phyloP scores from a whole-genome alignment of 2,113 vertebrate species.

The Onychostruthus taczanowskii region DNA sequence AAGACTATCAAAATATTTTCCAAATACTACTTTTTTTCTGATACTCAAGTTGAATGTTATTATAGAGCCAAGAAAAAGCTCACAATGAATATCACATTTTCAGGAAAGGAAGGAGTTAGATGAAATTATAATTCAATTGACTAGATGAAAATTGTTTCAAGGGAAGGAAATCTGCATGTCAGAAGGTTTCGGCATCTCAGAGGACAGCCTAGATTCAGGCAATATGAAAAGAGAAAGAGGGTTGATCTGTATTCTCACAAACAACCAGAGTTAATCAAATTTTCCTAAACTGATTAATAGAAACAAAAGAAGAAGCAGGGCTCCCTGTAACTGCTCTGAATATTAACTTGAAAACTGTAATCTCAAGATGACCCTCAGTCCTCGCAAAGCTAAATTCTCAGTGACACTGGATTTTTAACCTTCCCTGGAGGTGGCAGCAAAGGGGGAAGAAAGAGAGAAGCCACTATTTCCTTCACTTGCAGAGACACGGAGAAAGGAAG shows the following conservation, averaged over 20 bases:
- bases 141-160: neutral
- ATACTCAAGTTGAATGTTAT: neutral
- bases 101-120: neutral
- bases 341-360: neutral
- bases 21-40: neutral
- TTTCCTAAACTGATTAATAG: slow-evolving; percentile 17
- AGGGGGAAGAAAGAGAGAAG: neutral
- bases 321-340: neutral
- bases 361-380: neutral
- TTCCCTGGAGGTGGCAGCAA: neutral
- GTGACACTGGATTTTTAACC: neutral
- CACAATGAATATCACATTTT: neutral
- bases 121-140: neutral
- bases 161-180: neutral
- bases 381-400: neutral
- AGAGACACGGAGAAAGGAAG: neutral
- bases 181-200: neutral
- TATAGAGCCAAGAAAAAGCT: neutral
- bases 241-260: slow-evolving; percentile 14
- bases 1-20: slow-evolving; percentile 31
- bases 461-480: neutral
- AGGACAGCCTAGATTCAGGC: neutral
- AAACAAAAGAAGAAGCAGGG: neutral
- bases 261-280: slow-evolving; percentile 6
- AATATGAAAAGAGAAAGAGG: neutral